Percentiles rank a stretch among this genome's conserved stretches.
Conservation (phyloP, 2,113 vertebrate genomes). For the Tyto alba region DNA sequence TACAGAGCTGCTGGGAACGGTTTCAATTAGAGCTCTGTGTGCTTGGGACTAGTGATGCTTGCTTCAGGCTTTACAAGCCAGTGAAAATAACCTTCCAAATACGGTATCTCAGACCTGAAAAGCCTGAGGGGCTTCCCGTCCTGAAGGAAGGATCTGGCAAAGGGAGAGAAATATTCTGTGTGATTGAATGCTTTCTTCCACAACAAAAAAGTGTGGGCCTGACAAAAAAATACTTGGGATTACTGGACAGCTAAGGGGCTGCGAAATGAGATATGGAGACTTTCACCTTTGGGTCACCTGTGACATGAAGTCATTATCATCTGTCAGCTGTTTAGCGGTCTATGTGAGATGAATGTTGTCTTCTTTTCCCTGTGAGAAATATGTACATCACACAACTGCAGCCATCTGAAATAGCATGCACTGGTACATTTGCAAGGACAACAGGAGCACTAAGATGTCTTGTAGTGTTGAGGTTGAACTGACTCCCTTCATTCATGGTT, state of each 20-base stretch:
- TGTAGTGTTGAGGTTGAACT: background rate
- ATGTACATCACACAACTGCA: background rate
- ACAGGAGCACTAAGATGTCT: background rate
- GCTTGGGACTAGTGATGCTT: background rate
- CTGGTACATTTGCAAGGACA: background rate
- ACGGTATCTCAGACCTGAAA: background rate
- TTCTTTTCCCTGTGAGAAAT: background rate
- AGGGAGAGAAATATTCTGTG: background rate
- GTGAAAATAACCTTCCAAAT: conserved; percentile 15
- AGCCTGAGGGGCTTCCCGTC: background rate
- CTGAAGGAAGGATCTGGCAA: background rate
- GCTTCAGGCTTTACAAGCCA: background rate
- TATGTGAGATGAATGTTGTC: background rate
- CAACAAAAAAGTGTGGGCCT: background rate
- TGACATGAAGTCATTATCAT: conserved; percentile 30
- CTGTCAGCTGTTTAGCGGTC: conserved; percentile 1
- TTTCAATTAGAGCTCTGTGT: conserved; percentile 54
- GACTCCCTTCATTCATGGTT: background rate
- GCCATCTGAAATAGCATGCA: background rate
- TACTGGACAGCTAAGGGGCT: background rate
- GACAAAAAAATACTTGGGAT: conserved; percentile 15
- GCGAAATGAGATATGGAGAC: background rate
- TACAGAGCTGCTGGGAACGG: background rate
- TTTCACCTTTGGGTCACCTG: conserved; percentile 27
- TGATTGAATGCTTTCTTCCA: background rate